Conservation (phyloP, 2,113 vertebrate genomes). For the Anguilla rostrata region DNA sequence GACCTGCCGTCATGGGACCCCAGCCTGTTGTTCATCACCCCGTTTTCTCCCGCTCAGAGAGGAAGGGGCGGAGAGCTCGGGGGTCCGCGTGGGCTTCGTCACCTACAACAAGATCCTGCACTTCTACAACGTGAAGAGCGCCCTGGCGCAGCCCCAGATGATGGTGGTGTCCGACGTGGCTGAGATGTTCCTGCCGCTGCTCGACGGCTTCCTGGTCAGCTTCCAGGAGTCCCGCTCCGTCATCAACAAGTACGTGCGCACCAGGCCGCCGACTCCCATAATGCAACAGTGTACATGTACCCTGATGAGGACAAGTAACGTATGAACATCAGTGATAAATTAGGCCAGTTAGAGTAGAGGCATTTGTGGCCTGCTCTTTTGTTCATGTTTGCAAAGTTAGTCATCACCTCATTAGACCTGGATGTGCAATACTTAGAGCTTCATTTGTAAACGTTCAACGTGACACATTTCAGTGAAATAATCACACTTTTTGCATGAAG, state of each 20-base stretch:
- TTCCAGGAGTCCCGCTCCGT: conserved; percentile 86
- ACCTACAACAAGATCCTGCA: conserved; percentile 94
- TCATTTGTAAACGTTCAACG: background rate
- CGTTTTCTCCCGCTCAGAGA: conserved; percentile 66
- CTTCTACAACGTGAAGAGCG: conserved; percentile 94
- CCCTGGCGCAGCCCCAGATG: conserved; percentile 95
- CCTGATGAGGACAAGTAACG: too few species aligned
- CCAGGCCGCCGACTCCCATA: background rate
- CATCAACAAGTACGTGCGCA: conserved; percentile 80
- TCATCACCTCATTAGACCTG: too few species aligned
- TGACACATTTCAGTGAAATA: background rate
- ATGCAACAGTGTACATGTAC: background rate
- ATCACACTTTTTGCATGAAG: background rate
- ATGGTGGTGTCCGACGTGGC: conserved; percentile 92
- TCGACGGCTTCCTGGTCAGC: conserved; percentile 92
- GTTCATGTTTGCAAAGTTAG: too few species aligned
- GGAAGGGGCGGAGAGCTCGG: conserved; percentile 76
- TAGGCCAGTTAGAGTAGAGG: too few species aligned
- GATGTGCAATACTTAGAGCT: background rate
- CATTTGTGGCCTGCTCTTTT: too few species aligned
- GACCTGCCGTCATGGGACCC: background rate
- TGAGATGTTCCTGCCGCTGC: conserved; percentile 90
- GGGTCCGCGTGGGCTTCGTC: conserved; percentile 86
- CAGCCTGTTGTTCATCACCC: background rate
- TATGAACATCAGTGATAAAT: too few species aligned